Conservation (phyloP, 2,888 invertebrate genomes). For the Clusia tigrina region DNA sequence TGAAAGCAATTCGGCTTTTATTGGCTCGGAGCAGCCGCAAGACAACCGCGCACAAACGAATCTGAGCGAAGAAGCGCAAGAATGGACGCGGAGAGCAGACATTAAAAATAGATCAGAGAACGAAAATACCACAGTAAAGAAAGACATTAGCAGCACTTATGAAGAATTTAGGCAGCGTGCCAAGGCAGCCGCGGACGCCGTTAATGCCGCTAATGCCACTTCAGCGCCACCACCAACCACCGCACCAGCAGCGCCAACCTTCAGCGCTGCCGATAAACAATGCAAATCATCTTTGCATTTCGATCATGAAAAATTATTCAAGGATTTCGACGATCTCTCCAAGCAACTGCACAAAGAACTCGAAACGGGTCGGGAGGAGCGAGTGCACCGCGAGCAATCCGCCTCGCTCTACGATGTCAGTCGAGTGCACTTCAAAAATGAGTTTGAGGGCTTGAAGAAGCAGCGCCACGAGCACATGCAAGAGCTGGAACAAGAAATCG, state of each 20-base stretch:
- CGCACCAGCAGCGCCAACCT: constrained; percentile 28
- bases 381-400: constrained; percentile 49
- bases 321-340: constrained; percentile 63
- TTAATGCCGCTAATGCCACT: constrained; percentile 26
- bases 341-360: constrained; percentile 59
- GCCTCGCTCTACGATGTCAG: constrained; percentile 56
- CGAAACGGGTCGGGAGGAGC: constrained; percentile 48
- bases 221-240: constrained; percentile 34
- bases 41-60: not conserved
- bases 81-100: not conserved
- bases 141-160: constrained; percentile 44
- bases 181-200: constrained; percentile 54
- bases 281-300: constrained; percentile 39
- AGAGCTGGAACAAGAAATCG: constrained; percentile 53
- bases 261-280: constrained; percentile 35
- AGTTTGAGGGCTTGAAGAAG: constrained; percentile 48
- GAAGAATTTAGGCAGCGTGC: constrained; percentile 64
- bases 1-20: not conserved
- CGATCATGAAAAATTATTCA: constrained; percentile 61
- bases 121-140: constrained; percentile 26
- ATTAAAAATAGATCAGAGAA: constrained; percentile 23
- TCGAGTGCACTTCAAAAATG: constrained; percentile 39
- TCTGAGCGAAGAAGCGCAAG: not conserved
- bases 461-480: constrained; percentile 53
- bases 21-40: constrained; percentile 6